Base-by-base conservation (phyloP, 2,888 invertebrate genomes). In the Seira ritae region DNA sequence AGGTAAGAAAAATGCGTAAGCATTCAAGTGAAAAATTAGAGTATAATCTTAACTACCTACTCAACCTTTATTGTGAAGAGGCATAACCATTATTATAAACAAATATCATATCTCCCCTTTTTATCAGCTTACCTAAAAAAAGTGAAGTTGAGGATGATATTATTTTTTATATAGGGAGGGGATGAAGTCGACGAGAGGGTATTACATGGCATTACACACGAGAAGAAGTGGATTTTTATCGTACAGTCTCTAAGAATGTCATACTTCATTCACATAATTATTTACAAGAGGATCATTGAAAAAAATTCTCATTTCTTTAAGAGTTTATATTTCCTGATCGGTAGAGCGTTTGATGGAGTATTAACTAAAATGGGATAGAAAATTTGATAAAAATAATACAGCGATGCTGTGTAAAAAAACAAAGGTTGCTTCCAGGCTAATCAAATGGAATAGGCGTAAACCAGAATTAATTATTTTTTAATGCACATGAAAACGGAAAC, bases 21-120 rank as follows among this genome's bases (percentile, higher is more conserved):
- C 76, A 82, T 55, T 77, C 77, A 73, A 77, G 72, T 68, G 82
- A 77, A 73, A 76, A 82, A 82, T 77, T 68, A 70, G 65, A 22
- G 15, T 19, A n/a, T 68, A 68, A 55, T 55, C 55, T 55, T 12
- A 55, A 55, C 55, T 17, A 55, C 3, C 55, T 55, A 12, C n/a
- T 55, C 55, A 55, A 55, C 55, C 55, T 55, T 55, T 55, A 55
- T 55, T 55, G 55, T 55, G 12, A 55, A 55, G 55, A n/a, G 55
- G 15, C 12, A 55, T 3, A 15, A 3, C 55, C 55, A 55, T 55
- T 55, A 55, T 55, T 55, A 55, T 55, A 55, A 55, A 55, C 55
- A 55, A 55, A 17, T n/a, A 55, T 55, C 3, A 55, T 55, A 55
- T 55, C 55, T 55, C 55, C 55, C 55, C 55, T 55, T 55, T 55